Conservation (phyloP, 2,797 vertebrate species). For the Chiroxiphia lanceolata region DNA sequence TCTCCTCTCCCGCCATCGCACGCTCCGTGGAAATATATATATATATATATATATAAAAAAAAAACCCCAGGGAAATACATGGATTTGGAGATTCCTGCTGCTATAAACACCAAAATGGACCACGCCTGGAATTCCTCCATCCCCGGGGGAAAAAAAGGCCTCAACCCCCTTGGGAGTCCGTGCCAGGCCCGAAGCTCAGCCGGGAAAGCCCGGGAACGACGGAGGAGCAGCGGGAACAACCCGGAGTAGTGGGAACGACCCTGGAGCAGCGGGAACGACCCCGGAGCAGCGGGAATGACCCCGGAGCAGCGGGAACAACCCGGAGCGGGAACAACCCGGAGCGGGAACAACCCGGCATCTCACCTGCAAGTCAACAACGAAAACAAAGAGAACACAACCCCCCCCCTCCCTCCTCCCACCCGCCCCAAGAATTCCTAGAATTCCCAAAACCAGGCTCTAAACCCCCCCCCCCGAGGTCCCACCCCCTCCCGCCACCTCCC, state of each 20-base stretch:
- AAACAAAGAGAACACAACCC: neutral
- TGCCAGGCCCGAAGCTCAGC: neutral
- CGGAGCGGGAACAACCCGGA: no score
- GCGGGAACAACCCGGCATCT: neutral
- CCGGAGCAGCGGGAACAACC: no score
- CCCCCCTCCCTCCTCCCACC: no score
- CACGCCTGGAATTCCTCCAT: neutral
- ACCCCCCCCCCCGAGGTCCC: neutral
- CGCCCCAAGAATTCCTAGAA: neutral
- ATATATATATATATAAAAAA: neutral
- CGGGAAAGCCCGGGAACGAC: neutral
- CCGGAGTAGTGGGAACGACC: no score
- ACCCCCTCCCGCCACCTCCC: no score
- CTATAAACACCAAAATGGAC: slow-evolving; percentile 1
- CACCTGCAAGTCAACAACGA: neutral
- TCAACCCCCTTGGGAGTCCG: neutral
- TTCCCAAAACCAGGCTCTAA: slow-evolving; percentile 11
- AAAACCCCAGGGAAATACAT: neutral
- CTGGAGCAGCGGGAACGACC: no score
- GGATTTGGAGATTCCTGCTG: slow-evolving; percentile 29
- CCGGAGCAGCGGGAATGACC: no score
- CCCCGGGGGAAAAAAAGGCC: neutral
- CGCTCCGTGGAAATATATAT: neutral
- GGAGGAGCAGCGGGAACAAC: no score
- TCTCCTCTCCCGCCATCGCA: neutral